Conservation (phyloP, 1,140 invertebrate species). For the Bombus waltoni region DNA sequence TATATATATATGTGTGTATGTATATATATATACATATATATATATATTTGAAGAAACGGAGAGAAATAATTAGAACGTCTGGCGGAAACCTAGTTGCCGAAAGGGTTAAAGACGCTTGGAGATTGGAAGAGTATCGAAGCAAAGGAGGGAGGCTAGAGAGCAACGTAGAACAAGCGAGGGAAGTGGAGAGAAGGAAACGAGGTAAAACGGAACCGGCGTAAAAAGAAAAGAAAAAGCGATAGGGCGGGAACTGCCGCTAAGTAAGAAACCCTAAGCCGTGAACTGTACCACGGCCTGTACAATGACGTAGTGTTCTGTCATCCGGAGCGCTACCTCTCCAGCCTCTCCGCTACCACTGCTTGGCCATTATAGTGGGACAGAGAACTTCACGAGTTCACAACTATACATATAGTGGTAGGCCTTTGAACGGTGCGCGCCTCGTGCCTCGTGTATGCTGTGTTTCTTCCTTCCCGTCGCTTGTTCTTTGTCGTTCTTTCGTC, state of each 20-base stretch:
- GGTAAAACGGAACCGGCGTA: constrained; percentile 15
- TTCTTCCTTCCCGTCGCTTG: constrained; percentile 28
- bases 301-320: constrained; percentile 73
- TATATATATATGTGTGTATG: too few relatives aligned
- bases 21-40: too few relatives aligned
- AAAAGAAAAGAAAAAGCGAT: constrained; percentile 12
- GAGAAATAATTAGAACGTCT: not conserved
- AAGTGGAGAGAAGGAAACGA: constrained; percentile 47
- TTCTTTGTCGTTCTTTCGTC: constrained; percentile 22
- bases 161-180: constrained; percentile 19
- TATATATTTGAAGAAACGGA: too few relatives aligned
- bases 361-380: constrained; percentile 66
- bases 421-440: constrained; percentile 64
- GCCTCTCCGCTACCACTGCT: constrained; percentile 56
- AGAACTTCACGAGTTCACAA: constrained; percentile 66
- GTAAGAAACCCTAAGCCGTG: constrained; percentile 61
- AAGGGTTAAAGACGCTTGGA: not conserved
- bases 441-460: constrained; percentile 15
- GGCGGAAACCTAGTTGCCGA: not conserved
- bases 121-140: not conserved
- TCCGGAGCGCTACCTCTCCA: constrained; percentile 65
- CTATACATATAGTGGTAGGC: constrained; percentile 64
- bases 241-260: constrained; percentile 47
- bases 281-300: constrained; percentile 47
- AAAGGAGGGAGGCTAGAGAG: not conserved